Evolutionary conservation across 37 sponge, comb jelly and placozoan species (phyloP).

Genomic region (Beroe ovata): DNA sequence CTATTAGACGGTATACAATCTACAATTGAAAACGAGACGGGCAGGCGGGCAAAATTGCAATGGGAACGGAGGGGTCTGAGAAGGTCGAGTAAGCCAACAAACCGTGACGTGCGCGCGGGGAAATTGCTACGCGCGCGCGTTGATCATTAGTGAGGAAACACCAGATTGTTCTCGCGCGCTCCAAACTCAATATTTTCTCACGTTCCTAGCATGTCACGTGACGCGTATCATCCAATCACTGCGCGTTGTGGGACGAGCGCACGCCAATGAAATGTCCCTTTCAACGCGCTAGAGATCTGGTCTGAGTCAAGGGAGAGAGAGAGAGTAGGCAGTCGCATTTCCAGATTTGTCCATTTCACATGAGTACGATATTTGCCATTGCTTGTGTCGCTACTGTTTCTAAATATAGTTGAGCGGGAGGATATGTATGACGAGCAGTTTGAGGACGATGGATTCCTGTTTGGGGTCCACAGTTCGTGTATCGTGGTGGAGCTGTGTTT

Average conservation of each 20-base stretch:
- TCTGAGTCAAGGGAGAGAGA: not conserved
- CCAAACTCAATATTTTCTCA: not conserved
- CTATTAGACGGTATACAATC: not conserved
- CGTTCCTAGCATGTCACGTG: conserved; percentile 7
- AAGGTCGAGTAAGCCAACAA: too few relatives aligned
- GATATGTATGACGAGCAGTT: conserved; percentile 14
- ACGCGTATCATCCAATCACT: not conserved
- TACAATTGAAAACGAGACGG: not conserved
- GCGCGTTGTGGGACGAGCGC: conserved; percentile 1
- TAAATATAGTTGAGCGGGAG: not conserved
- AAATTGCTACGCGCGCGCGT: not conserved
- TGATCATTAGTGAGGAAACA: not conserved
- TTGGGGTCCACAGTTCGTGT: conserved; percentile 49
- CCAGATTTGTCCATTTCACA: not conserved
- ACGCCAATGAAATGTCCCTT: not conserved
- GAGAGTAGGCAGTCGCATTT: not conserved
- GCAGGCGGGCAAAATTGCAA: not conserved
- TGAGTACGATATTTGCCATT: not conserved
- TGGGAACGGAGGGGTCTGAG: not conserved
- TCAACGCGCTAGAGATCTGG: not conserved
- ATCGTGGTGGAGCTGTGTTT: conserved; percentile 44
- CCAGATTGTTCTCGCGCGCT: not conserved
- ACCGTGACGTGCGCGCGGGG: not conserved
- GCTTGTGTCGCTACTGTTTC: too few relatives aligned
- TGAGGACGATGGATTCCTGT: conserved; percentile 24